phyloP scores from a whole-genome alignment of 2,888 invertebrate genomes.

The Germaria angustata region DNA sequence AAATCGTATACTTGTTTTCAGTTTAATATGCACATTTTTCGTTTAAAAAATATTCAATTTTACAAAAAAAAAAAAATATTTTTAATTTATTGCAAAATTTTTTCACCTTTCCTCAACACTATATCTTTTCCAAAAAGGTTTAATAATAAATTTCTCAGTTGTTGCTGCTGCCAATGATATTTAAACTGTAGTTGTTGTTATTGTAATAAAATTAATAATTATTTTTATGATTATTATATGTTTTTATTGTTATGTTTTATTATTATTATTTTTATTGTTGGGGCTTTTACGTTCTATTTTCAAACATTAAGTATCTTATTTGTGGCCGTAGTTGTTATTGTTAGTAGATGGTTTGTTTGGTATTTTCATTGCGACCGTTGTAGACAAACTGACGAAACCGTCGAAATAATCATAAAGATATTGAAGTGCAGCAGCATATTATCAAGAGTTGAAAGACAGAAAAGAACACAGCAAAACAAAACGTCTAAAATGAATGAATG shows the following conservation, averaged over 20 bases:
- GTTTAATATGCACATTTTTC: conserved; percentile 61
- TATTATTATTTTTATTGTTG: conserved; percentile 37
- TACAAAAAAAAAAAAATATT: conserved; percentile 29
- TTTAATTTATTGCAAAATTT: conserved; percentile 31
- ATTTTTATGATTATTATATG: conserved; percentile 68
- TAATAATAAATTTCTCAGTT: conserved; percentile 66
- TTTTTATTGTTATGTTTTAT: conserved; percentile 59
- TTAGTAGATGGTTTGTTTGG: conserved; percentile 47
- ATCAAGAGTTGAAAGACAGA: conserved; percentile 45
- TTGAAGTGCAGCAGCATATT: conserved; percentile 61
- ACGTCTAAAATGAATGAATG: conserved; percentile 51
- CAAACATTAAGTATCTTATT: conserved; percentile 28
- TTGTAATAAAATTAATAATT: conserved; percentile 68
- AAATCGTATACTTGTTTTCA: conserved; percentile 68
- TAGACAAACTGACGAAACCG: conserved; percentile 66
- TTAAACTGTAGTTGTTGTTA: conserved; percentile 24
- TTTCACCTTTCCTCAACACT: conserved; percentile 22
- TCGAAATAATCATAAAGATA: conserved; percentile 64
- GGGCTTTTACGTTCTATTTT: conserved; percentile 40
- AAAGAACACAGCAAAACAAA: conserved; percentile 36
- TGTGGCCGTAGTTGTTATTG: conserved; percentile 28
- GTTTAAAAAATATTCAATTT: conserved; percentile 42
- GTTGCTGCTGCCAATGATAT: conserved; percentile 62
- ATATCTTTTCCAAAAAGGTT: conserved; percentile 49
- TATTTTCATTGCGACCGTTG: conserved; percentile 65